Evolutionary conservation across 2,113 vertebrate genomes (phyloP).

Genomic region (Albula goreensis): DNA sequence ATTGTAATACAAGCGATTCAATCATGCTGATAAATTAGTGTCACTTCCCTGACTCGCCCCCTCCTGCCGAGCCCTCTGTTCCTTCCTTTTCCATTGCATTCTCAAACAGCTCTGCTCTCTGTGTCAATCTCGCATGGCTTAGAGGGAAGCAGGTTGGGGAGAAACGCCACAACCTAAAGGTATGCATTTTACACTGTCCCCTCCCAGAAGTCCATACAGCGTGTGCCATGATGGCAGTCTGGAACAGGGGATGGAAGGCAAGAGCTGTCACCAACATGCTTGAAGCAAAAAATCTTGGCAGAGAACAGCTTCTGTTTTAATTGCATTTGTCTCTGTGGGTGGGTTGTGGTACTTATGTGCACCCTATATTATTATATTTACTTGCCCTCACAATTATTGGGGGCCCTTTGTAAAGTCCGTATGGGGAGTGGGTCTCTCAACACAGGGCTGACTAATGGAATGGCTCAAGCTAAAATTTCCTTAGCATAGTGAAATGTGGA

Average conservation of each 20-base stretch:
- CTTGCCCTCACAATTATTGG: too few relatives aligned
- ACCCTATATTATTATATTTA: too few relatives aligned
- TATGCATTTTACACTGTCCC: neutral
- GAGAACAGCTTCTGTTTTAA: neutral
- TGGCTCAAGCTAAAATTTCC: neutral
- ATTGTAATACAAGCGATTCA: slow-evolving; percentile 51
- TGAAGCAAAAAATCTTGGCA: too few relatives aligned
- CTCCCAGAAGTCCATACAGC: neutral
- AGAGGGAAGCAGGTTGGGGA: neutral
- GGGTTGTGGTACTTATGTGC: too few relatives aligned
- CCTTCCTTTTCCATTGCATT: slow-evolving; percentile 37
- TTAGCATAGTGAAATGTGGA: neutral
- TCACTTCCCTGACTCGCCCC: slow-evolving; percentile 49
- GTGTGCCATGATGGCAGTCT: neutral
- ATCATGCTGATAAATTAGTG: slow-evolving; percentile 64
- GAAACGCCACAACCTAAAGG: neutral
- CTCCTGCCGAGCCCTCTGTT: slow-evolving; percentile 37
- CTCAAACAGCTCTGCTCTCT: slow-evolving; percentile 39
- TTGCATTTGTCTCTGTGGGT: neutral
- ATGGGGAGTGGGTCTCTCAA: neutral
- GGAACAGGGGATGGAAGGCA: neutral
- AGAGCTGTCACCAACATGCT: neutral
- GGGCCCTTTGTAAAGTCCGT: too few relatives aligned
- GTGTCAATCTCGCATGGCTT: slow-evolving; percentile 42
- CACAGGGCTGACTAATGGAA: neutral